These are phyloP conservation scores for Sisor rabdophorus DNA, from an alignment of 2,113 vertebrate species.

Conservation along the genomic window DNA sequence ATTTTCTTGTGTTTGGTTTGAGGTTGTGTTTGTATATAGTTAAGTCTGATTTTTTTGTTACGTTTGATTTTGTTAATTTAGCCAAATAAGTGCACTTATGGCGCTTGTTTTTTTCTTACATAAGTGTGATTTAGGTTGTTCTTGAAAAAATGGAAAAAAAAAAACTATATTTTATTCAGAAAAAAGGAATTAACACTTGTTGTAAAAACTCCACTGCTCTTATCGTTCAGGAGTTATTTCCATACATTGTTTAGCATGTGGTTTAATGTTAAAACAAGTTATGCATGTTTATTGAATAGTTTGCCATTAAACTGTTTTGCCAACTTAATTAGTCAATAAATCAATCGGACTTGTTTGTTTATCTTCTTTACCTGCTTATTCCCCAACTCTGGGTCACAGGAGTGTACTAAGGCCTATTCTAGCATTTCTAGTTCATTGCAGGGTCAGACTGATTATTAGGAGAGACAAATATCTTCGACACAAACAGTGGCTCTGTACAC, in stretches of 20 bases:
- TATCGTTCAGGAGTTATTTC: neutral
- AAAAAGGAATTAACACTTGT: neutral
- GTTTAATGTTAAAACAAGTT: neutral
- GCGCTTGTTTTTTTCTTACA: neutral
- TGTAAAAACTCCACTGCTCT: neutral
- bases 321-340: constrained; percentile 17
- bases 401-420: too few species aligned
- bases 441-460: neutral
- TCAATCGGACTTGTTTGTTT: too few species aligned
- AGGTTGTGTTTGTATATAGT: constrained; percentile 27
- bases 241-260: neutral
- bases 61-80: neutral
- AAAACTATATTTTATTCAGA: neutral
- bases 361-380: too few species aligned
- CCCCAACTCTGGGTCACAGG: too few species aligned
- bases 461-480: neutral
- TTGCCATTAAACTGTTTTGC: neutral
- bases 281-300: neutral
- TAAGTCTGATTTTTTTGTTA: neutral
- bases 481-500: constrained; percentile 9
- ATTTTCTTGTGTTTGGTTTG: neutral
- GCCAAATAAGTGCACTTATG: neutral
- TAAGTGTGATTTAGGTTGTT: neutral
- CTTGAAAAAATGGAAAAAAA: neutral
- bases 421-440: too few species aligned